Conservation (phyloP, 1,140 invertebrate species). For the Cydia strobilella region DNA sequence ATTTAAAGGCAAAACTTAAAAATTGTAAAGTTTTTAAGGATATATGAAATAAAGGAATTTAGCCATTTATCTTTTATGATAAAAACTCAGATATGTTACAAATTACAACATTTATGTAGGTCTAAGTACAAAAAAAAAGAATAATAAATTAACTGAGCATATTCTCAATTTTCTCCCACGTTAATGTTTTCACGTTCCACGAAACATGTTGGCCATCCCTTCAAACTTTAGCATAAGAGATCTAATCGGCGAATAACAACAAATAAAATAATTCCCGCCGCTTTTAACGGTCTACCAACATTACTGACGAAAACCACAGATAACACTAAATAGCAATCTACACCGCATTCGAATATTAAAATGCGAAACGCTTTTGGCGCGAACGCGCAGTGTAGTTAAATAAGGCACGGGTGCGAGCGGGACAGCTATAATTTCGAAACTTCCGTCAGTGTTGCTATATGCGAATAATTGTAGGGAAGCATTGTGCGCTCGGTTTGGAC, state of each 20-base stretch:
- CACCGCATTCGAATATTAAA: constrained; percentile 73
- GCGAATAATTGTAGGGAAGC: constrained; percentile 65
- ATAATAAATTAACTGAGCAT: too few species aligned
- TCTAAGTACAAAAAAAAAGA: too few species aligned
- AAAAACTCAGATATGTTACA: too few species aligned
- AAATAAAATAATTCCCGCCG: not conserved
- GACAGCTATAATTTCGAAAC: constrained; percentile 52
- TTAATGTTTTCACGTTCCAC: too few species aligned
- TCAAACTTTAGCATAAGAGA: not conserved
- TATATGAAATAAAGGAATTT: too few species aligned
- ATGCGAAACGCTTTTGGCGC: constrained; percentile 60
- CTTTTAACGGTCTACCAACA: constrained; percentile 11
- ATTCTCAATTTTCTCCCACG: not conserved
- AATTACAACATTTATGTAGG: too few species aligned
- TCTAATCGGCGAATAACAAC: not conserved
- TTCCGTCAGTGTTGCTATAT: constrained; percentile 63
- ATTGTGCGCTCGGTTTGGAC: constrained; percentile 76
- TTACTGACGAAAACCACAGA: not conserved
- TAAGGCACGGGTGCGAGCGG: constrained; percentile 49
- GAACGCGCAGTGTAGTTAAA: constrained; percentile 40
- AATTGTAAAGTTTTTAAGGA: too few species aligned
- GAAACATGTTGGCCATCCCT: too few species aligned
- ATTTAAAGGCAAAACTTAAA: too few species aligned
- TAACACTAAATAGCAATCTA: constrained; percentile 56
- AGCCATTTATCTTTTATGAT: too few species aligned